These are phyloP conservation scores for Tanypteryx hageni DNA, from an alignment of 2,888 invertebrate species.

Conservation along the genomic window DNA sequence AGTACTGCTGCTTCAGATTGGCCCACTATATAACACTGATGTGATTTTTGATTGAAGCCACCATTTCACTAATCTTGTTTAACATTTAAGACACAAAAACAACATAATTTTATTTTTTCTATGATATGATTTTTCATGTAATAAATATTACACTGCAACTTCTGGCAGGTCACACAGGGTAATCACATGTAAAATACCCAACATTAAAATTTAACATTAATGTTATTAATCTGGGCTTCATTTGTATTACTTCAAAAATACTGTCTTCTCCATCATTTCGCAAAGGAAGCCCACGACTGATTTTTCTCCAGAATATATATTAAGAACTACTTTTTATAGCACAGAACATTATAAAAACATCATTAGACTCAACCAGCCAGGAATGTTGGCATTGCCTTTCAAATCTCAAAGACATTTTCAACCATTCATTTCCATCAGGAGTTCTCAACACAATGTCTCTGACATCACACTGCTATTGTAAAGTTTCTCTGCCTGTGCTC, in stretches of 20 bases:
- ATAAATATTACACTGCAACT: not conserved
- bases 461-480: constrained; percentile 56
- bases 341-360: not conserved
- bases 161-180: constrained; percentile 2
- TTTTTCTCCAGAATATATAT: not conserved
- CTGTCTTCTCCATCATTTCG: not conserved
- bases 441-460: not conserved
- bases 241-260: not conserved
- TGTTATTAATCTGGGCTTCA: constrained; percentile 16
- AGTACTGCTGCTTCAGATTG: not conserved
- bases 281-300: constrained; percentile 5
- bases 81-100: not conserved
- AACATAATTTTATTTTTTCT: not conserved
- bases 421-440: not conserved
- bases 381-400: constrained; percentile 7
- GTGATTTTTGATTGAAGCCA: not conserved
- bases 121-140: constrained; percentile 51
- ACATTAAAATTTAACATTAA: not conserved
- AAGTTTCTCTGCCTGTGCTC: constrained; percentile 49
- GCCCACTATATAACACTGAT: not conserved
- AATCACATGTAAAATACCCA: constrained; percentile 19
- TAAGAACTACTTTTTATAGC: not conserved
- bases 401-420: not conserved
- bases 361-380: not conserved
- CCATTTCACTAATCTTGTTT: not conserved